Evolutionary conservation across 2,888 invertebrate genomes (phyloP).

Genomic region (Flexamia atlantica): DNA sequence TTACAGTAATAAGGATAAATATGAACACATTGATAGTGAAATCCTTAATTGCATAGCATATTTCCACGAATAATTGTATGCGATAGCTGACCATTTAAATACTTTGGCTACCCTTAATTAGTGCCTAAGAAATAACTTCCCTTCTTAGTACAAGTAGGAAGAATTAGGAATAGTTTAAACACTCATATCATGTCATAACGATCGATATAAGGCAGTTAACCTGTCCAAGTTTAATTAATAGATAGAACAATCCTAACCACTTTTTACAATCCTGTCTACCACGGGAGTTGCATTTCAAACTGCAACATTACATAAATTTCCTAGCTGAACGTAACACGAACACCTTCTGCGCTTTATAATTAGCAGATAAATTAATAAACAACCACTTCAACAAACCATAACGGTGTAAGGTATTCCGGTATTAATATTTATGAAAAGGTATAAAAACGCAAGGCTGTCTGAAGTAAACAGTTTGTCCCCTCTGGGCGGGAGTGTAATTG

Average conservation of each 20-base stretch:
- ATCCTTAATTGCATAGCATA: no score
- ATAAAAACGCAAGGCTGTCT: slow-evolving; percentile 15
- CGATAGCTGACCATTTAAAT: no score
- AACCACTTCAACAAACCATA: background rate
- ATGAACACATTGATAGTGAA: no score
- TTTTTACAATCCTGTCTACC: background rate
- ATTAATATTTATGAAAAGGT: background rate
- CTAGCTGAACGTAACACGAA: background rate
- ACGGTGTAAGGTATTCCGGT: background rate
- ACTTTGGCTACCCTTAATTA: no score
- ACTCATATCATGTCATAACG: no score
- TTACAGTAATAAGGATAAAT: no score
- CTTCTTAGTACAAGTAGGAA: no score
- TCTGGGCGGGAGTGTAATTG: slow-evolving; percentile 6
- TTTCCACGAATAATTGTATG: no score
- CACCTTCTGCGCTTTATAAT: slow-evolving; percentile 1
- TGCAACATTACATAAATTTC: background rate
- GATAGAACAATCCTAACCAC: background rate
- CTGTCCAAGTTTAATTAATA: background rate
- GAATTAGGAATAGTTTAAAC: no score
- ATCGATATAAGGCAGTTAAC: background rate
- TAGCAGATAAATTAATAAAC: slow-evolving; percentile 26
- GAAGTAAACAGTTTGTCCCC: slow-evolving; percentile 2
- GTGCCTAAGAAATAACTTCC: no score
- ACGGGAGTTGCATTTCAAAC: background rate